Conservation (phyloP, 2,113 vertebrate species). For the Tapirus terrestris region DNA sequence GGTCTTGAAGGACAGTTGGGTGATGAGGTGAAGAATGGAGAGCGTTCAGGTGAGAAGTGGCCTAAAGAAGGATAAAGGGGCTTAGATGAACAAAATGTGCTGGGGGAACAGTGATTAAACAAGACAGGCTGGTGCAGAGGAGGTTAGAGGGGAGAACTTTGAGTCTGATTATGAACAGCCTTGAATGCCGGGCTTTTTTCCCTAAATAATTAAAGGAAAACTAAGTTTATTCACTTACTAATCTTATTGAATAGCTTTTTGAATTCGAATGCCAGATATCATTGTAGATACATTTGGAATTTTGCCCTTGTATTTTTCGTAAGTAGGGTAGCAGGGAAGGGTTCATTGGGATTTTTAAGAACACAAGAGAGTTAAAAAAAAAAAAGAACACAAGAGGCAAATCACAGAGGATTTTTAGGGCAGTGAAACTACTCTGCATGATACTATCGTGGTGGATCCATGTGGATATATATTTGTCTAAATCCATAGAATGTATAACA, state of each 20-base stretch:
- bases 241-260: not conserved
- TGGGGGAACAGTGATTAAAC: fast-evolving
- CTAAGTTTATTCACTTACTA: not conserved
- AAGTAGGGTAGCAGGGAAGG: not conserved
- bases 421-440: not conserved
- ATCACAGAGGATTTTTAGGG: not conserved
- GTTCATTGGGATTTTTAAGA: not conserved
- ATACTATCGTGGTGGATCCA: fast-evolving
- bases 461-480: not conserved
- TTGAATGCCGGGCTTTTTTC: fast-evolving
- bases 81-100: no score
- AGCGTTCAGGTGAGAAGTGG: not conserved
- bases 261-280: not conserved
- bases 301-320: not conserved
- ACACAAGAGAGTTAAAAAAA: not conserved
- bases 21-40: not conserved
- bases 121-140: not conserved
- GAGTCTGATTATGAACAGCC: not conserved
- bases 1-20: not conserved
- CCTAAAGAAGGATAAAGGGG: fast-evolving
- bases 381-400: not conserved
- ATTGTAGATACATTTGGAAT: not conserved
- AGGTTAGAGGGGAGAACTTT: fast-evolving
- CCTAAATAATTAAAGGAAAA: not conserved
- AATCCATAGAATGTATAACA: no score